Conservation (phyloP, 2,797 vertebrate genomes). For the Ctenopoma kingsleyae region DNA sequence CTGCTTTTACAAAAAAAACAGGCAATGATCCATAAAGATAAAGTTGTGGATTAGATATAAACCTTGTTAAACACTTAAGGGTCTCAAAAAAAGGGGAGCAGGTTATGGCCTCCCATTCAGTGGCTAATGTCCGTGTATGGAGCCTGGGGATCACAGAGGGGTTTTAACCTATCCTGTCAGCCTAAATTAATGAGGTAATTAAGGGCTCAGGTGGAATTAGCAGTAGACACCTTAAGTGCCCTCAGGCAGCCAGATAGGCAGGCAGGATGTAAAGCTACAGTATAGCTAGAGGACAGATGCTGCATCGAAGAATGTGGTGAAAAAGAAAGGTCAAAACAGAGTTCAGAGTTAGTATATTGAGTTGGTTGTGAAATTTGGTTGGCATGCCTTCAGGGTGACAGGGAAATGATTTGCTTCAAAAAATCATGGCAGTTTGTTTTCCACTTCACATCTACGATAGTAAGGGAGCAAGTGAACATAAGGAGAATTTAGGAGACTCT, state of each 20-base stretch:
- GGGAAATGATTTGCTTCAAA: slow-evolving; percentile 1
- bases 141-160: slow-evolving; percentile 78
- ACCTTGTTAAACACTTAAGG: slow-evolving; percentile 77
- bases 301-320: slow-evolving; percentile 27
- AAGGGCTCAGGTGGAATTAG: slow-evolving; percentile 85
- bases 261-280: slow-evolving; percentile 53
- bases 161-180: slow-evolving; percentile 85
- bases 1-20: slow-evolving; percentile 23
- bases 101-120: slow-evolving; percentile 68
- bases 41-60: slow-evolving; percentile 67
- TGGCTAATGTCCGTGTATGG: slow-evolving; percentile 70
- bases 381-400: background rate
- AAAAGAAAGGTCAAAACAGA: slow-evolving; percentile 54
- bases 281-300: slow-evolving; percentile 47
- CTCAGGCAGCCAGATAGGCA: slow-evolving; percentile 62
- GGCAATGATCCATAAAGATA: slow-evolving; percentile 62
- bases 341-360: slow-evolving; percentile 8
- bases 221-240: slow-evolving; percentile 78
- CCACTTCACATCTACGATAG: slow-evolving; percentile 27
- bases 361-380: slow-evolving; percentile 18
- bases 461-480: slow-evolving; percentile 53
- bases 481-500: slow-evolving; percentile 62
- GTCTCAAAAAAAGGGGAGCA: slow-evolving; percentile 57
- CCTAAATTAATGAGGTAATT: slow-evolving; percentile 87
- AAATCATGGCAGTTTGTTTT: slow-evolving; percentile 50